Evolutionary conservation across 2,888 invertebrate species (phyloP), one percentile per base, ranked within the genome.

Genomic region (Dioctria linearis): DNA sequence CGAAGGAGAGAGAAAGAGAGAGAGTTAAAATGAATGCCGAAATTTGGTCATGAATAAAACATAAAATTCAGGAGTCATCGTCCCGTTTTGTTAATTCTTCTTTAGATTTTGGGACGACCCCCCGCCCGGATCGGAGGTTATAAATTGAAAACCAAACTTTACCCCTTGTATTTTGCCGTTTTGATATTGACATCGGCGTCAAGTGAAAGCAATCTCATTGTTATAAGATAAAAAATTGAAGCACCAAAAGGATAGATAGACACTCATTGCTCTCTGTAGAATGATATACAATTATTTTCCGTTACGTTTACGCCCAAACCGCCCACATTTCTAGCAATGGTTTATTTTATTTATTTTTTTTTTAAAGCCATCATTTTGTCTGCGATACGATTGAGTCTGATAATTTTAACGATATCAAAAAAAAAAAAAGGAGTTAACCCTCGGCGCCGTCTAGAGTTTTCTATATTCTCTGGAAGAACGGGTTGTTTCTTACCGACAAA

Each of bases 311-410:
- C 9, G 54, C 54, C 11, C 51, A 13, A 42, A 5, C 25, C 63
- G 63, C 63, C 25, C 63, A 37, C 63, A 5, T 25, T 63, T 75
- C 46, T 46, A 9, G 3, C 76, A 1, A 25, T 25, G 46, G 46
- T 76, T 76, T 76, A 76, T 76, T 76, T 63, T 76, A 49, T 76
- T 76, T 76, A 63, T 76, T 76, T 63, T 76, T 63, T 76, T 75
- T 63, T 76, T 76, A 63, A 76, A 63, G 37, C 76, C 76, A 63
- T 76, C 76, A 76, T 63, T 76, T 76, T 76, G 76, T 46, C 49
- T 61, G 49, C 9, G 9, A 25, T 13, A 6, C n/a, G 49, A 76
- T 63, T 76, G 76, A n/a, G 61, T 63, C 76, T 76, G 76, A 63
- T 63, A 76, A 76, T 76, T 76, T 76, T 76, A 76, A 76, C 76